Conservation (phyloP, 2,888 invertebrate genomes). For the Cabera pusaria region DNA sequence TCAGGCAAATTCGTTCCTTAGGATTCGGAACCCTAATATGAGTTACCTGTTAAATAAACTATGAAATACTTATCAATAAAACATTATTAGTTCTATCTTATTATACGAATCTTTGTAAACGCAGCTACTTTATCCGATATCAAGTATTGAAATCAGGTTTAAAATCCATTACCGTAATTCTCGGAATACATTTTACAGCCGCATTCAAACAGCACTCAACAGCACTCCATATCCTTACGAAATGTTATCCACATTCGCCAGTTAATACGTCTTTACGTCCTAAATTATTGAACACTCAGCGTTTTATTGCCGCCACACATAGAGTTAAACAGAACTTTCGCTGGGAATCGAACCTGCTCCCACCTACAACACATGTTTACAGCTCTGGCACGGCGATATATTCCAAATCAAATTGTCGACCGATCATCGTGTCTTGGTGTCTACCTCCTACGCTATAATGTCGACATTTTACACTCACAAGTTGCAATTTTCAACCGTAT, state of each 20-base stretch:
- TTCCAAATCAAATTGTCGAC: constrained; percentile 75
- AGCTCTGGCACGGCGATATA: constrained; percentile 64
- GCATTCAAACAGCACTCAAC: constrained; percentile 3
- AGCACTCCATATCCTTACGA: constrained; percentile 11
- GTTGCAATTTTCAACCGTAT: constrained; percentile 40
- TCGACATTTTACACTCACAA: constrained; percentile 26
- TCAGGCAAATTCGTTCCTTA: too few species aligned
- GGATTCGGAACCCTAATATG: too few species aligned
- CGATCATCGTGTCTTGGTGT: constrained; percentile 62
- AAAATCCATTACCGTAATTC: neutral
- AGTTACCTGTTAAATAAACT: too few species aligned
- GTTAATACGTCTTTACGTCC: constrained; percentile 37
- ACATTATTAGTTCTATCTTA: too few species aligned
- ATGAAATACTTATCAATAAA: too few species aligned
- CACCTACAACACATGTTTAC: constrained; percentile 60
- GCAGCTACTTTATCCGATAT: too few species aligned
- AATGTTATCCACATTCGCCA: constrained; percentile 15
- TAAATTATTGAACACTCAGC: constrained; percentile 41
- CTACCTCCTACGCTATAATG: constrained; percentile 58
- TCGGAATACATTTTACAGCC: constrained; percentile 7
- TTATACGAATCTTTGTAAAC: too few species aligned
- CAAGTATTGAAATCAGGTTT: constrained; percentile 7
- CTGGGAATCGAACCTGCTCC: constrained; percentile 55
- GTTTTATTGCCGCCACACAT: constrained; percentile 57
- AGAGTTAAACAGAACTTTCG: constrained; percentile 54